Conservation (phyloP, 2,888 invertebrate genomes). For the Gasteruption jaculator region DNA sequence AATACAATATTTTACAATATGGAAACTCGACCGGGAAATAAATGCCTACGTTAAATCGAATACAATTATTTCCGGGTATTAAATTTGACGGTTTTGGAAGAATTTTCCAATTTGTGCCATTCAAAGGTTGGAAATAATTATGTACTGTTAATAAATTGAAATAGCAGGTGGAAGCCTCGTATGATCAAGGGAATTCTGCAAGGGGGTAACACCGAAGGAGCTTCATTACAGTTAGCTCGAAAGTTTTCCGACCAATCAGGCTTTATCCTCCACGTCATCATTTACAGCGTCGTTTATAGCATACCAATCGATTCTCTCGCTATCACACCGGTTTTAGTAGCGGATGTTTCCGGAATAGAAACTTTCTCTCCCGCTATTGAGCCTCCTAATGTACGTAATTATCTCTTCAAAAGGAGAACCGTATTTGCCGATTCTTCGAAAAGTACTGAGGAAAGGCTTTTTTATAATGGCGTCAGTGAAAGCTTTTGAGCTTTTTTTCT, state of each 20-base stretch:
- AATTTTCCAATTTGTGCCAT: too few relatives aligned
- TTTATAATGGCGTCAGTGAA: slow-evolving; percentile 3
- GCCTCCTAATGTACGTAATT: slow-evolving; percentile 31
- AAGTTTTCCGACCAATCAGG: slow-evolving; percentile 43
- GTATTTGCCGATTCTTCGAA: too few relatives aligned
- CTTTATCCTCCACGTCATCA: slow-evolving; percentile 44
- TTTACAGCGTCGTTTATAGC: slow-evolving; percentile 30
- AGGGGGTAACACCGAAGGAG: slow-evolving; percentile 32
- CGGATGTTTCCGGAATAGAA: slow-evolving; percentile 24
- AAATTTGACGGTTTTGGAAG: too few relatives aligned
- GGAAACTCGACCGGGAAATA: too few relatives aligned
- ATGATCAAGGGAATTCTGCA: slow-evolving; percentile 38
- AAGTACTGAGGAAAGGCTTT: slow-evolving; percentile 9
- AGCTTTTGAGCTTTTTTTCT: slow-evolving; percentile 1
- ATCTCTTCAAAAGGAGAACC: too few relatives aligned
- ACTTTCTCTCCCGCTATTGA: slow-evolving; percentile 32
- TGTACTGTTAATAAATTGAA: slow-evolving; percentile 16
- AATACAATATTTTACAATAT: too few relatives aligned
- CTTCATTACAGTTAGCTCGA: slow-evolving; percentile 41
- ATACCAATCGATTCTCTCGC: slow-evolving; percentile 36
- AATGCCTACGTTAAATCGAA: too few relatives aligned
- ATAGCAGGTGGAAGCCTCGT: slow-evolving; percentile 28
- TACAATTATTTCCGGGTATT: too few relatives aligned
- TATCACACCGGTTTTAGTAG: slow-evolving; percentile 34
- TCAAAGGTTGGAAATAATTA: too few relatives aligned